Evolutionary conservation across 2,888 invertebrate genomes (phyloP), one percentile per base, ranked within the genome.

Genomic region (Clistopyga incitator): DNA sequence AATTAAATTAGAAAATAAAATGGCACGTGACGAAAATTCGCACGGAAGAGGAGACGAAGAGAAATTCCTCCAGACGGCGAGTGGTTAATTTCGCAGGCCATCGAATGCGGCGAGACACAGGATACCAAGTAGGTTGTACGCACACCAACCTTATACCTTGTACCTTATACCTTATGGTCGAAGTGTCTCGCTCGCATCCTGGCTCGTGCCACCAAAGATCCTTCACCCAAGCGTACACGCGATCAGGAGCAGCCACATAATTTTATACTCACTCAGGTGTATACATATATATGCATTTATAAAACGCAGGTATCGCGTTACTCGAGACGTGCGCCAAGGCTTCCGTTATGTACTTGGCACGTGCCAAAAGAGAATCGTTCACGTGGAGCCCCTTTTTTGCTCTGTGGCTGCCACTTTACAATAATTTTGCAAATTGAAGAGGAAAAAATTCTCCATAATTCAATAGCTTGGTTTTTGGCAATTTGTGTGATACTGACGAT

Each of bases 161-260:
- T 54, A n/a, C n/a, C 18, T 6, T 38, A 3, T 38, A 38, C 47
- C 76, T 67, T 75, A 68, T 54, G 74, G 65, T 64, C 42, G 47
- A 61, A 72, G 76, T 59, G 75, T 80, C 83, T 72, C 68, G 74
- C n/a, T 87, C 81, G 84, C 84, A 88, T 89, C 88, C 88, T 89
- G 88, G 86, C 90, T 88, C 90, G 90, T 88, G 89, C 87, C 88
- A 83, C 20, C 38, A 59, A 81, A 87, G 86, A 88, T 90, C 88
- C 82, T 84, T 82, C 86, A 85, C 84, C 84, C 29, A 70, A 81
- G 68, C 42, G 80, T 61, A 82, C 65, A 76, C 75, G 68, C 67
- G 72, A 85, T 76, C 54, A 52, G 50, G 65, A 78, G 68, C 78
- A 61, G 75, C 75, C 68, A 85, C 86, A 86, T 87, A 84, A 88